Evolutionary conservation across 1,140 invertebrate species (phyloP), one percentile per base, ranked within the genome.

Genomic region (Leptopilina clavipes): DNA sequence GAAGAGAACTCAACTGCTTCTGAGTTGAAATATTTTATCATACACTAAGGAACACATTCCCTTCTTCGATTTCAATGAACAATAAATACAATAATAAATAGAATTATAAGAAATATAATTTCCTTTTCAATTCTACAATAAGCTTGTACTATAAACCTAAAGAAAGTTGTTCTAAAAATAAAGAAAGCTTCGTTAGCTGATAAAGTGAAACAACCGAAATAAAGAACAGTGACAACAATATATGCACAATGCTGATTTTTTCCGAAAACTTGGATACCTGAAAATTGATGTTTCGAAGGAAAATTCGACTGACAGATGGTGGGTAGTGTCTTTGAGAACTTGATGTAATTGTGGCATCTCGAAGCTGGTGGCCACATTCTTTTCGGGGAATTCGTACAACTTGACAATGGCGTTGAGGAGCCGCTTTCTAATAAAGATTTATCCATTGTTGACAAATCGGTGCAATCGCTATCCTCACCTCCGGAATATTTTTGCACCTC

Each of bases 371-470:
- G 92, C 85, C 92, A 93, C 80, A 93, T 88, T 43, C 93, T 87
- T 88, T 94, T 94, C 0, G 93, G 93, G 1, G 93, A 93, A 81
- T 93, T 93, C 0, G 93, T 91, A 56, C 92, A 93, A 80, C 93
- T 93, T 0, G 93, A 93, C 25, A 92, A 92, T 0, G 93, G 93
- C 1, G 93, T 93, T 0, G 93, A 94, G 0, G 93, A 93, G 77
- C 93, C 93, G 90, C 87, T 93, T 87, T 90, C 93, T 90, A 87
- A 91, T 85, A 87, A 89, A 86, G 85, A 93, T 81, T 84, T 92
- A 87, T 80, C 93, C 86, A 85, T 92, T 83, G 44, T 70, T 0
- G 86, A 86, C 3, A 85, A n/a, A 70, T 89, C 87, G 1, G 85
- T 85, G 48, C 83, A 89, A 70, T 89, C 88, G 78, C 88, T 88